Conservation (phyloP, 1,140 invertebrate genomes). For the Drosophila paulistorum region DNA sequence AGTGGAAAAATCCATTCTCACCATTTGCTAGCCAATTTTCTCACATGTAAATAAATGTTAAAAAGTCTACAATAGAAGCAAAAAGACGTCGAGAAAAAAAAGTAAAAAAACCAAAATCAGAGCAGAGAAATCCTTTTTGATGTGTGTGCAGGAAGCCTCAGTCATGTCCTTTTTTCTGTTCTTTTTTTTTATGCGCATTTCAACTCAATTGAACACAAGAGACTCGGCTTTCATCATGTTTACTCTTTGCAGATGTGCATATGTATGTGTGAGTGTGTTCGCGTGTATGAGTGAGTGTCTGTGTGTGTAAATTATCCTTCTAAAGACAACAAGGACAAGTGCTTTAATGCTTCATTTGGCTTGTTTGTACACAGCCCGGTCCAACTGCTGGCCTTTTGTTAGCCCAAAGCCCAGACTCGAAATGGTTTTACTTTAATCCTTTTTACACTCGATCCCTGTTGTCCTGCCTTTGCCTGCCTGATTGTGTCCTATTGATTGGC, state of each 20-base stretch:
- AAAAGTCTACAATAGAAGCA: constrained; percentile 30
- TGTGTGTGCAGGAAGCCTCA: constrained; percentile 18
- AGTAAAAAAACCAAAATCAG: constrained; percentile 73
- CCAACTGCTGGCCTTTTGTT: constrained; percentile 25
- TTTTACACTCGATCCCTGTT: constrained; percentile 13
- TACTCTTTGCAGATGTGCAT: constrained; percentile 12
- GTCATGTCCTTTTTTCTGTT: constrained; percentile 17
- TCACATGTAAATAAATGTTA: constrained; percentile 24
- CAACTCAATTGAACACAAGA: constrained; percentile 24
- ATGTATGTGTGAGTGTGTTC: background rate
- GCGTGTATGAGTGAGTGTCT: background rate
- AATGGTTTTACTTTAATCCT: constrained; percentile 32
- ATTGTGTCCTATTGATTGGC: constrained; percentile 25
- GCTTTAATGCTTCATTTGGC: constrained; percentile 33
- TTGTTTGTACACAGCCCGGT: constrained; percentile 23
- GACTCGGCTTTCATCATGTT: constrained; percentile 18
- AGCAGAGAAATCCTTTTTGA: constrained; percentile 48
- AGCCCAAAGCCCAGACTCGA: constrained; percentile 9
- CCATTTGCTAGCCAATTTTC: constrained; percentile 19
- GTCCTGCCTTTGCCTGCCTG: background rate
- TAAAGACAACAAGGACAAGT: constrained; percentile 24
- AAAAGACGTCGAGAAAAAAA: background rate
- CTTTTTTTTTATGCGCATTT: constrained; percentile 15
- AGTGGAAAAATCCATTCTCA: constrained; percentile 20
- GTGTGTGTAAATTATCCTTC: constrained; percentile 45